phyloP scores from a whole-genome alignment of 1,140 invertebrate species.

The Trichogramma pretiosum region DNA sequence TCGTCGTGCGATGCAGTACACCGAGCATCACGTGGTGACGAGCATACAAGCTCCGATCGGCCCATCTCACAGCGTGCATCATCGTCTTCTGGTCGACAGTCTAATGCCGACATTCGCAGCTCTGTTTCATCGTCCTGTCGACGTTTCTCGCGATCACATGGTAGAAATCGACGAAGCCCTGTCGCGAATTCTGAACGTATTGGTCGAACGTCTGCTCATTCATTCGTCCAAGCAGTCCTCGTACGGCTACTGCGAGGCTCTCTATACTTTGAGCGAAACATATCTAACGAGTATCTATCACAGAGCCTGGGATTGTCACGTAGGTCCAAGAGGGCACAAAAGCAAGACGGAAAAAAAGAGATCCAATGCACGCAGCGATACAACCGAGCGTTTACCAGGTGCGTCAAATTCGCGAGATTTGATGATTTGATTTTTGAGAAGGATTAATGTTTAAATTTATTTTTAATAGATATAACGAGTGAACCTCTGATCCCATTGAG shows the following conservation, averaged over 20 bases:
- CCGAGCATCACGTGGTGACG: slow-evolving; percentile 31
- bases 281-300: slow-evolving; percentile 46
- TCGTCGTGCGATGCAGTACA: slow-evolving; percentile 36
- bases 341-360: slow-evolving; percentile 1
- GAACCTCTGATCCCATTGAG: slow-evolving; percentile 26
- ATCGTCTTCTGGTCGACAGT: slow-evolving; percentile 30
- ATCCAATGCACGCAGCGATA: too few relatives aligned
- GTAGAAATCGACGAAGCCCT: slow-evolving; percentile 28
- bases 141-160: slow-evolving; percentile 18
- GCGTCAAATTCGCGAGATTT: too few relatives aligned
- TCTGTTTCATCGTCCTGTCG: slow-evolving; percentile 18
- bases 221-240: slow-evolving; percentile 37
- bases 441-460: too few relatives aligned
- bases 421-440: too few relatives aligned
- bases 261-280: slow-evolving; percentile 41
- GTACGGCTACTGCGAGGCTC: slow-evolving; percentile 48
- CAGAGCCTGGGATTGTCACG: slow-evolving; percentile 48
- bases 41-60: background rate
- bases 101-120: slow-evolving; percentile 28
- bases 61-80: slow-evolving; percentile 24
- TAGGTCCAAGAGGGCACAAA: slow-evolving; percentile 20
- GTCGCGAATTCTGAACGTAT: slow-evolving; percentile 25
- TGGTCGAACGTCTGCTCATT: slow-evolving; percentile 33
- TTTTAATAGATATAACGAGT: slow-evolving; percentile 14
- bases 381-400: too few relatives aligned